Conservation (phyloP, 2,113 vertebrate genomes). For the Clarias magur region DNA sequence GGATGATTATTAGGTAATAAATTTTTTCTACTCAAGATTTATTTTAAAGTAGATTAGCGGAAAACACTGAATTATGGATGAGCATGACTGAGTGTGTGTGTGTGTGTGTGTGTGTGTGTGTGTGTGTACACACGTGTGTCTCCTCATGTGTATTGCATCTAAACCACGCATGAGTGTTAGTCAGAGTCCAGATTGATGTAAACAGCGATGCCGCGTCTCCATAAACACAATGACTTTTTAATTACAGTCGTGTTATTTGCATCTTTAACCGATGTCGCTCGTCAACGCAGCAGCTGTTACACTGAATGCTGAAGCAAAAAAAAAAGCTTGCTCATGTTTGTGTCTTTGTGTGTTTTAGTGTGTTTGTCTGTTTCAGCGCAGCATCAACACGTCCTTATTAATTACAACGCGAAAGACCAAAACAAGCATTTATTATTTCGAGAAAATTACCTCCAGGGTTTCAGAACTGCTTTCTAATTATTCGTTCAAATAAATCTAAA, state of each 20-base stretch:
- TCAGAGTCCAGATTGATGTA: slow-evolving; percentile 9
- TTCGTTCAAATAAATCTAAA: slow-evolving; percentile 25
- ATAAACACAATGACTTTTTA: slow-evolving; percentile 49
- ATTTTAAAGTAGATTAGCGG: neutral
- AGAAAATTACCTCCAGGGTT: slow-evolving; percentile 27
- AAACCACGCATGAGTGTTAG: neutral
- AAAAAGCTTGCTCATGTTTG: neutral
- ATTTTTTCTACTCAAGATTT: neutral
- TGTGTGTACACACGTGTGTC: neutral
- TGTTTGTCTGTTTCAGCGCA: neutral
- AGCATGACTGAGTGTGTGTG: neutral
- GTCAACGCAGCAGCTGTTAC: slow-evolving; percentile 45
- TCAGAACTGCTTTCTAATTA: slow-evolving; percentile 24
- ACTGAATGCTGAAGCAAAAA: neutral
- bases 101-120: neutral
- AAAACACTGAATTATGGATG: neutral
- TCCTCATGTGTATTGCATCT: neutral
- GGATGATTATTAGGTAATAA: neutral
- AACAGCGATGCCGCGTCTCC: neutral
- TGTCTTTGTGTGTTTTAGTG: neutral
- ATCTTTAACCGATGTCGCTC: slow-evolving; percentile 34
- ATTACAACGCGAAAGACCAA: slow-evolving; percentile 42
- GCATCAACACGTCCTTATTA: slow-evolving; percentile 41
- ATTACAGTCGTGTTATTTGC: slow-evolving; percentile 46
- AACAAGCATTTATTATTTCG: slow-evolving; percentile 40